A percentile compares a stretch with the other conserved stretches of the same genome.
Conservation (phyloP, 1,140 invertebrate genomes). For the Lepeophtheirus salmonis region DNA sequence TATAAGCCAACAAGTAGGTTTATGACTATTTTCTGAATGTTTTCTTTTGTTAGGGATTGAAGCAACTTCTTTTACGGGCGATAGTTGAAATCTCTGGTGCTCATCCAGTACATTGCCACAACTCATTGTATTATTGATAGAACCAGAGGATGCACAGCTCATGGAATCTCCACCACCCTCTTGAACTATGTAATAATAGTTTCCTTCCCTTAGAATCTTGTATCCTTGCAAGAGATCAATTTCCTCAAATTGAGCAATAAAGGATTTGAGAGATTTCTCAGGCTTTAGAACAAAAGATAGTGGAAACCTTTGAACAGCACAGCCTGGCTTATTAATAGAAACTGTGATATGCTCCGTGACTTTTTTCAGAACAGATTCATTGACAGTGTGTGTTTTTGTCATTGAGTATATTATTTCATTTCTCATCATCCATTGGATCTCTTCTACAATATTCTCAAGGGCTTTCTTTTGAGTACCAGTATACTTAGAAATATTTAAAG, state of each 20-base stretch:
- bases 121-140: neutral
- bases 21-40: conserved; percentile 31
- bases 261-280: conserved; percentile 2
- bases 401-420: conserved; percentile 13
- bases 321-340: conserved; percentile 14
- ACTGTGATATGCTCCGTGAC: conserved; percentile 1
- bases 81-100: neutral
- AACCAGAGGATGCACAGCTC: neutral
- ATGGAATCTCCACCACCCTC: neutral
- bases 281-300: conserved; percentile 9
- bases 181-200: conserved; percentile 3
- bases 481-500: neutral
- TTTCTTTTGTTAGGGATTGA: neutral
- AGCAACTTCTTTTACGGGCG: neutral
- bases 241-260: conserved; percentile 2
- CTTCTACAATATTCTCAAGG: conserved; percentile 6
- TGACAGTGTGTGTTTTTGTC: neutral
- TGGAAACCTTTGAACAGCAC: neutral
- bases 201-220: neutral
- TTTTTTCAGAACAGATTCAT: neutral
- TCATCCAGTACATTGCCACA: neutral
- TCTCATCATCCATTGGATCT: conserved; percentile 16
- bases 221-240: neutral
- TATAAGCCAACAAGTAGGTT: conserved; percentile 48
- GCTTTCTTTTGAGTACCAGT: conserved; percentile 5